Conservation (phyloP, 2,797 vertebrate species). For the Anisognathus igniventris region DNA sequence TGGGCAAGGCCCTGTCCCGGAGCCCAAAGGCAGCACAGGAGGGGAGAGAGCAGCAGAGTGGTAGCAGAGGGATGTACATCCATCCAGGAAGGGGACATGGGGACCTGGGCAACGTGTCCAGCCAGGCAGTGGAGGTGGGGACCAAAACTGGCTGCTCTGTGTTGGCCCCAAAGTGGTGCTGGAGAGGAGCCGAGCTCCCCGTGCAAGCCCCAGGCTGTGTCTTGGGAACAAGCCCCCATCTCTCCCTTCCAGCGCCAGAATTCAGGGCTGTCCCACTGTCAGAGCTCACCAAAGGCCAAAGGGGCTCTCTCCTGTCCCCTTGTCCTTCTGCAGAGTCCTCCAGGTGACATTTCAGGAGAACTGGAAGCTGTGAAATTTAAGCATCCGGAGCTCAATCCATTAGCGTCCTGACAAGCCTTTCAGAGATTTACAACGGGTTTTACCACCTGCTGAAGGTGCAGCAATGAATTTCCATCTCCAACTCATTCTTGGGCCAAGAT, state of each 20-base stretch:
- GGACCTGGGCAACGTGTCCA: not conserved
- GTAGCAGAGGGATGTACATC: fast-evolving
- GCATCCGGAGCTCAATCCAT: constrained; percentile 19
- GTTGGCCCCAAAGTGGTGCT: fast-evolving
- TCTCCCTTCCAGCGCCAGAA: not conserved
- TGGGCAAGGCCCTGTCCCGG: fast-evolving
- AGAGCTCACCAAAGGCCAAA: not conserved
- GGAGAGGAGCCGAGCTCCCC: fast-evolving
- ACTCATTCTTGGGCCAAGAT: constrained; percentile 43
- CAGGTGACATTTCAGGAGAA: constrained; percentile 30
- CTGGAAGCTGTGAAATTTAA: constrained; percentile 37
- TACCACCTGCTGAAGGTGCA: constrained; percentile 58
- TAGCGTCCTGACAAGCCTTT: constrained; percentile 55
- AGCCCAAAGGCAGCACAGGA: not conserved
- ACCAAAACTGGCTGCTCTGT: fast-evolving
- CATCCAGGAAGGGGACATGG: not conserved
- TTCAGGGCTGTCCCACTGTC: fast-evolving
- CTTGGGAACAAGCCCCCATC: fast-evolving
- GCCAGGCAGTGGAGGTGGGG: not conserved
- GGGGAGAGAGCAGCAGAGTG: not conserved
- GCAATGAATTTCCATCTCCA: constrained; percentile 52
- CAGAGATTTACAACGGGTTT: constrained; percentile 65
- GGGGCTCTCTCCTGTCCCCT: not conserved
- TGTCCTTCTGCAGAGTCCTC: constrained; percentile 7
- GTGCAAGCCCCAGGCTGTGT: fast-evolving